A percentile compares a stretch with the other conserved stretches of the same genome.
phyloP scores from a whole-genome alignment of 2,797 vertebrate species.

The Pantherophis alleghaniensis region DNA sequence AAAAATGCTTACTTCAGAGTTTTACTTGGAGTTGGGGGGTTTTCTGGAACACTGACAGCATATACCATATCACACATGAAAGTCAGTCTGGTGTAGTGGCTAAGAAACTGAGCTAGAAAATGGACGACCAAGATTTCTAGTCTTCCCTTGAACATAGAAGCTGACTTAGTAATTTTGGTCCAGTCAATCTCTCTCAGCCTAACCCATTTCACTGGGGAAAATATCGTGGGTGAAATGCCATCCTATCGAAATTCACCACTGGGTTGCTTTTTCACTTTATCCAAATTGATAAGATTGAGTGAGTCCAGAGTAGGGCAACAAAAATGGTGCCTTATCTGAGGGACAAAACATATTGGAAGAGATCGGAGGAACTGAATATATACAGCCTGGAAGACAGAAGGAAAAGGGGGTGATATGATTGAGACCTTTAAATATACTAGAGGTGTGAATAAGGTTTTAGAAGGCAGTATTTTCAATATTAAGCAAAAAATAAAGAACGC shows the following conservation, averaged over 20 bases:
- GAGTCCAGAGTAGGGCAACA: neutral
- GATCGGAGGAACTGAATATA: neutral
- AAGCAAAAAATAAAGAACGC: too few species aligned
- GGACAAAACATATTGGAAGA: neutral
- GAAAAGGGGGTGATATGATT: neutral
- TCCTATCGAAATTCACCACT: neutral
- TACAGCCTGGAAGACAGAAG: neutral
- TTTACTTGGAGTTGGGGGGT: too few species aligned
- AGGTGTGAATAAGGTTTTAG: neutral
- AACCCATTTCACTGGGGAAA: neutral
- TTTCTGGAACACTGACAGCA: too few species aligned
- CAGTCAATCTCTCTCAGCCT: neutral
- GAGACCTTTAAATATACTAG: neutral
- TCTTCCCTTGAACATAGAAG: neutral
- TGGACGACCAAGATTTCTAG: neutral
- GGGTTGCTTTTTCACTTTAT: neutral
- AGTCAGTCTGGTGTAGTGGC: neutral
- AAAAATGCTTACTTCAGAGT: too few species aligned
- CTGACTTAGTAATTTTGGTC: neutral
- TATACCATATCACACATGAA: neutral
- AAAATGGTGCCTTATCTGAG: neutral
- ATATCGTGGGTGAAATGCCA: neutral
- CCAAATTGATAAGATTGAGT: neutral
- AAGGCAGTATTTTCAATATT: neutral
- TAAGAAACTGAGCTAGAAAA: neutral